Evolutionary conservation across 2,888 invertebrate genomes (phyloP), one percentile per base, ranked within the genome.

Genomic region (Tetrapedia diversipes): DNA sequence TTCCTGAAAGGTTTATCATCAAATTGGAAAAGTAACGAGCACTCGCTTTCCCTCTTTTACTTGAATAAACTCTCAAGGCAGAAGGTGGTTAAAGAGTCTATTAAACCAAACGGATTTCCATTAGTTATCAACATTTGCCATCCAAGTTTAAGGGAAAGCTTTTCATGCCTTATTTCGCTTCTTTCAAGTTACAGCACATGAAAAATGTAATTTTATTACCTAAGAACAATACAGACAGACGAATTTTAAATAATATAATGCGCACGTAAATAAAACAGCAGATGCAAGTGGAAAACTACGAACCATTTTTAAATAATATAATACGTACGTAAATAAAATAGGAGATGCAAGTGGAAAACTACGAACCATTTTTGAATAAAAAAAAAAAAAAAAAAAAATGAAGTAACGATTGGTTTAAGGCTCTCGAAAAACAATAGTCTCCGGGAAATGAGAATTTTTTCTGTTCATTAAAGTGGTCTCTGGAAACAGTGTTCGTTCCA

Each of bases 21-120:
- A 57, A 27, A 57, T 57, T 27, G 19, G 41, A 19, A 7, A 19
- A 59, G 14, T n/a, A 8, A 34, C 19, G 34, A 53, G 34, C 34
- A 53, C 3, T 43, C 43, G 43, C 29, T n/a, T n/a, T 57, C 14
- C 24, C 10, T n/a, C 59, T 29, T 59, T 43, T 32, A 59, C 14
- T 54, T 22, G 22, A 37, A 37, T 54, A 54, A 54, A 54, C 54
- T 54, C 37, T 22, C 16, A 37, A 37, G 22, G 22, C 7, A 8
- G 19, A 59, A 14, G 29, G 43, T 14, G 19, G 14, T 59, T 22
- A 32, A 59, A 59, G 22, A 37, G 8, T 51, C 34, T 39, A 37
- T 56, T 56, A 14, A 29, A 29, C 19, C 19, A 19, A 43, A 29
- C 29, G n/a, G 14, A 51, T 51, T 22, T 10, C 37, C 54, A 24